Evolutionary conservation across 2,113 vertebrate species (phyloP), one percentile per base, ranked within the genome.

Genomic region (Tetrax tetrax): DNA sequence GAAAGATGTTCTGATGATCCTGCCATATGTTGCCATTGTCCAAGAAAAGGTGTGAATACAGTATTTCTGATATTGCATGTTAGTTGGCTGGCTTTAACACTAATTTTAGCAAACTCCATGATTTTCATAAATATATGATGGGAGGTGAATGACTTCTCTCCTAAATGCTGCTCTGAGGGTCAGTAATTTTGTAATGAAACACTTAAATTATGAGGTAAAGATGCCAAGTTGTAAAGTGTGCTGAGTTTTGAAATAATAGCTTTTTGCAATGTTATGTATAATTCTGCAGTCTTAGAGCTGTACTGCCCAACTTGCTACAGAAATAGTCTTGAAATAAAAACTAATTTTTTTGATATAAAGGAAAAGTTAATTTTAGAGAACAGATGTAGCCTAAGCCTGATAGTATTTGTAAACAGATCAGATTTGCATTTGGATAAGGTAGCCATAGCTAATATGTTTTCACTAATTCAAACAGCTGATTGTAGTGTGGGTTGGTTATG

Each of bases 1-100:
- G 96, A 99, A 98, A 28, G 98, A 99, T 97, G 99, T 98, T 69
- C 97, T 99, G 60, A 98, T 99, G 97, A 98, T 99, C 93, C 83
- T 99, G 27, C 99, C 99, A 0, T 99, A 99, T 78, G 98, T 99
- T 61, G 99, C 99, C 4, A 98, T 99, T 97, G 99, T 99, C 53
- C 99, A 99, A 94, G 99, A 99, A 98, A 99, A 99, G 99, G 99
- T 99, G 33, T 74, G 95, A 65, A 31, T 80, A 20, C 25, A 11
- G 11, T 57, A 14, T 65, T 70, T 93, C 14, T 86, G n/a, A 4
- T 77, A 21, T 68, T 95, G 14, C 15, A 63, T 56, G 23, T 37
- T 64, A 28, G 6, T 8, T 61, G 20, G 2, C 56, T 89, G 57
- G 4, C 53, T 92, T 87, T 45, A 50, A n/a, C 10, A 8, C 8